Evolutionary conservation across 2,888 invertebrate genomes (phyloP).

Genomic region (Heliothis peltigera): DNA sequence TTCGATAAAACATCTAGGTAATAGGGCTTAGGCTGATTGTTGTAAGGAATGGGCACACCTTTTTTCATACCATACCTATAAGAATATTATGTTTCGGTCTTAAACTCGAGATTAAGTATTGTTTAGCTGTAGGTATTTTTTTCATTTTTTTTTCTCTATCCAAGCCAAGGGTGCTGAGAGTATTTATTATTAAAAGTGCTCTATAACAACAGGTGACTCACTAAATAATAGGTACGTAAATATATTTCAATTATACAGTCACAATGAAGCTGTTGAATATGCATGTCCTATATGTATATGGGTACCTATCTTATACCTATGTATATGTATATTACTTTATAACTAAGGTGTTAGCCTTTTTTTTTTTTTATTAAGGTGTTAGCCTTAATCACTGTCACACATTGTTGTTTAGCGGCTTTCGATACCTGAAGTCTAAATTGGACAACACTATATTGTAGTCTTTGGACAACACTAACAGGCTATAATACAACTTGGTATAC

Average conservation of each 20-base stretch:
- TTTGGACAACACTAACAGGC: too few species aligned
- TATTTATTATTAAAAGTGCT: neutral
- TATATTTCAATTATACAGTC: neutral
- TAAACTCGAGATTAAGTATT: neutral
- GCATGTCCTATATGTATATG: neutral
- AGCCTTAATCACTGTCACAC: neutral
- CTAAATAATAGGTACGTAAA: neutral
- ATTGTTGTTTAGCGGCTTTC: too few species aligned
- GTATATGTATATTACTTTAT: neutral
- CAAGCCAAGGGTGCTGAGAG: too few species aligned
- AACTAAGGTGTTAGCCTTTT: neutral
- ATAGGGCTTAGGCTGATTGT: slow-evolving; percentile 1
- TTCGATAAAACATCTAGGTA: neutral
- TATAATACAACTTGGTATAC: too few species aligned
- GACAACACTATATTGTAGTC: too few species aligned
- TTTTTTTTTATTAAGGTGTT: neutral
- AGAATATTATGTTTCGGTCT: neutral
- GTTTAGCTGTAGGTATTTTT: neutral
- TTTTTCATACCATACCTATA: neutral
- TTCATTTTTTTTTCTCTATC: too few species aligned
- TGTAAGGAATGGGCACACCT: slow-evolving; percentile 4
- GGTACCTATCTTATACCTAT: neutral
- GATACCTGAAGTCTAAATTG: too few species aligned
- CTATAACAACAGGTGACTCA: slow-evolving; percentile 1
- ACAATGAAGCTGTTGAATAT: slow-evolving; percentile 1